Evolutionary conservation across 2,113 vertebrate species (phyloP), one percentile per base, ranked within the genome.

Genomic region (Gymnogyps californianus): DNA sequence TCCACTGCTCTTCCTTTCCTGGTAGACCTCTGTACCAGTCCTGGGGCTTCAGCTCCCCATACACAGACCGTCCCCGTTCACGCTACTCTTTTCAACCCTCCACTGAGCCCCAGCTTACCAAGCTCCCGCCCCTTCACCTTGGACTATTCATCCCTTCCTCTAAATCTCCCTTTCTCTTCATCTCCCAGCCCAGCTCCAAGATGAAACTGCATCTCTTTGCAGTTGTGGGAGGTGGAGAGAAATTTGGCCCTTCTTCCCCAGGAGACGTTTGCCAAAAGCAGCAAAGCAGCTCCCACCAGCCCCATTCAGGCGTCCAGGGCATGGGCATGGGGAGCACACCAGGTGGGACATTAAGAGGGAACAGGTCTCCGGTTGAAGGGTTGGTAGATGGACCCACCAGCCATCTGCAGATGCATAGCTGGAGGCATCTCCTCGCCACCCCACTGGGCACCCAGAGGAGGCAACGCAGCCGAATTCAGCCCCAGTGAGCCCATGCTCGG

Each of bases 61-160:
- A 19, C 18, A 7, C 46, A 69, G 21, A 6, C 7, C 0, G 0
- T 12, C 22, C 21, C 3, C 0, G 0, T 55, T 22, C 55, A 61
- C 19, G 22, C 28, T 0, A 0, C 25, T 28, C 40, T 20, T 46
- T 40, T 54, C 79, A 34, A 40, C 18, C 6, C 20, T 82, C 32
- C 49, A 11, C 7, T 3, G 11, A 74, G 7, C 9, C 31, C 13
- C 69, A 69, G 65, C 32, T 58, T 72, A 36, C 36, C 22, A 18
- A 29, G 1, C 3, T 54, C 66, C 36, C 13, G 32, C 14, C 13
- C 17, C 19, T 59, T 51, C 55, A 8, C 61, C 36, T 38, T 7
- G 31, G 32, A 42, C 18, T 62, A 2, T 61, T 38, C 6, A 55
- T n/a, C 34, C 46, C 34, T 36, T 54, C 52, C n/a, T 51, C 66